These are phyloP conservation scores for Atta texana DNA, from an alignment of 1,140 invertebrate genomes.

Conservation along the genomic window DNA sequence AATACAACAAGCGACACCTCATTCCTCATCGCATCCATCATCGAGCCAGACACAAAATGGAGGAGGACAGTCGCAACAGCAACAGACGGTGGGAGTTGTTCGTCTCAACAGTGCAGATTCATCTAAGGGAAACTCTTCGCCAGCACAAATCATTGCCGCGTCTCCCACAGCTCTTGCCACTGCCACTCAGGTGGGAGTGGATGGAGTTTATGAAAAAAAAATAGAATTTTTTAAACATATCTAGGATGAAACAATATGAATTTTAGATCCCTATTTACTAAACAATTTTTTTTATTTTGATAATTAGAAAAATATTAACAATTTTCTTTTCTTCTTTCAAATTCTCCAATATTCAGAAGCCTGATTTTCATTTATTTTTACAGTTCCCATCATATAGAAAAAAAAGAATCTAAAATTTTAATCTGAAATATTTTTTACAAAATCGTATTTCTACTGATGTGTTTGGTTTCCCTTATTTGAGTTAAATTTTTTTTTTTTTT, in stretches of 20 bases:
- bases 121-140: conserved; percentile 86
- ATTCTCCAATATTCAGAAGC: background rate
- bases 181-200: conserved; percentile 90
- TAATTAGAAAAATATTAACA: background rate
- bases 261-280: background rate
- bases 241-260: conserved; percentile 38
- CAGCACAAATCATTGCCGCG: conserved; percentile 87
- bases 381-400: conserved; percentile 44
- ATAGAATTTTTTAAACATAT: conserved; percentile 50
- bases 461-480: conserved; percentile 86
- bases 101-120: conserved; percentile 88
- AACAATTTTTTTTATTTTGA: conserved; percentile 13
- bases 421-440: conserved; percentile 57
- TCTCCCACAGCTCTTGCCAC: conserved; percentile 88
- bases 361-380: conserved; percentile 44
- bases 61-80: conserved; percentile 80
- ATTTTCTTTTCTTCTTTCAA: background rate
- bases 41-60: conserved; percentile 79
- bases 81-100: conserved; percentile 89
- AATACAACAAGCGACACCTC: conserved; percentile 82
- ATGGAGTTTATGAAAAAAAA: conserved; percentile 74
- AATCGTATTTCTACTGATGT: conserved; percentile 74
- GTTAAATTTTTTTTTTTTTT: conserved; percentile 73
- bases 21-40: conserved; percentile 81
- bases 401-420: conserved; percentile 36